phyloP scores from a whole-genome alignment of 2,888 invertebrate species.

The Agrotis puta region DNA sequence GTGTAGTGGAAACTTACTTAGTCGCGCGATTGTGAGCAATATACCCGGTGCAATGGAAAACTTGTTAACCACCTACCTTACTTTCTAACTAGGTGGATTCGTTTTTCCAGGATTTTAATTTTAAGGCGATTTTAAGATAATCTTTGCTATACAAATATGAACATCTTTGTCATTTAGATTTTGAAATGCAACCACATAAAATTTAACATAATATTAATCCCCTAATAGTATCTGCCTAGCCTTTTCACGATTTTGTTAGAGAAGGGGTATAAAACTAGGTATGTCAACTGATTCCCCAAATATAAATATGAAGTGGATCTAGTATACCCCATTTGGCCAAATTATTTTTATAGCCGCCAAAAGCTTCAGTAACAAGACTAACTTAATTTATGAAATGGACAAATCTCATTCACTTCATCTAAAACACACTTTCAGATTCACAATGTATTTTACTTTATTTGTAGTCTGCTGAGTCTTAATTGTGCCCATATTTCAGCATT shows the following conservation, averaged over 20 bases:
- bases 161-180: no score
- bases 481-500: constrained; percentile 1
- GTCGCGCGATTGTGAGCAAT: constrained; percentile 2
- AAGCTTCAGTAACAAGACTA: not conserved
- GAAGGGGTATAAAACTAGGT: no score
- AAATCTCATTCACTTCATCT: not conserved
- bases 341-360: no score
- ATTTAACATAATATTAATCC: no score
- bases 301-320: no score
- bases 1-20: constrained; percentile 28
- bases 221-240: no score
- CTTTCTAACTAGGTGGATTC: not conserved
- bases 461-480: not conserved
- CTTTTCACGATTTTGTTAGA: no score
- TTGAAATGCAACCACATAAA: no score
- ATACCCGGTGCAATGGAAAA: constrained; percentile 1
- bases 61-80: not conserved
- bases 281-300: no score
- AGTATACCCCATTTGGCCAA: no score
- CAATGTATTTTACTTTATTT: not conserved
- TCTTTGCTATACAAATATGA: no score
- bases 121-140: not conserved
- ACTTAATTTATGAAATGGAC: not conserved
- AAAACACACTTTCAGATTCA: not conserved
- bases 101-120: not conserved